These are phyloP conservation scores for Apteryx owenii DNA, from an alignment of 2,113 vertebrate genomes.

Conservation along the genomic window DNA sequence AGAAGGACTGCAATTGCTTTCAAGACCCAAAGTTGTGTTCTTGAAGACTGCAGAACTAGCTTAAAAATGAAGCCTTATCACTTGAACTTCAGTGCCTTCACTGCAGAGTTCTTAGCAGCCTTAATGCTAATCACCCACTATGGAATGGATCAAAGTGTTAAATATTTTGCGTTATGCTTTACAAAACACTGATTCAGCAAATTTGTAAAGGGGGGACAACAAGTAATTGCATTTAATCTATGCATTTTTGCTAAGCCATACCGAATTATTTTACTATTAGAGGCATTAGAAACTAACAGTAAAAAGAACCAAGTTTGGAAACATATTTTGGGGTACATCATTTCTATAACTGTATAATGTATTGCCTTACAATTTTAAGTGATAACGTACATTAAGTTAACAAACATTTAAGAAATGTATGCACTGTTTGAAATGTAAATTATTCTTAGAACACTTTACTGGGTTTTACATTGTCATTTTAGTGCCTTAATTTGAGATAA, in stretches of 20 bases:
- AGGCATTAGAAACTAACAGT: conserved; percentile 90
- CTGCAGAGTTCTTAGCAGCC: conserved; percentile 83
- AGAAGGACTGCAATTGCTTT: conserved; percentile 78
- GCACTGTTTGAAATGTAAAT: conserved; percentile 99
- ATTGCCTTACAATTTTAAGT: conserved; percentile 93
- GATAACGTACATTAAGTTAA: conserved; percentile 96
- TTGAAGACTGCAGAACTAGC: conserved; percentile 81
- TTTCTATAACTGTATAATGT: conserved; percentile 92
- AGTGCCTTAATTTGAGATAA: conserved; percentile 96
- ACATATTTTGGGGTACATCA: conserved; percentile 86
- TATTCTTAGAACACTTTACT: conserved; percentile 97
- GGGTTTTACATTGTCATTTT: conserved; percentile 90
- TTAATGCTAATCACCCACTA: conserved; percentile 80
- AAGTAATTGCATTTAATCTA: conserved; percentile 93
- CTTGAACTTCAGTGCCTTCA: conserved; percentile 89
- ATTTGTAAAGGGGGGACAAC: conserved; percentile 80
- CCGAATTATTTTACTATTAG: conserved; percentile 86
- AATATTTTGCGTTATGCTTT: conserved; percentile 81
- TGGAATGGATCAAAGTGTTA: conserved; percentile 77
- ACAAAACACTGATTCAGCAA: conserved; percentile 79
- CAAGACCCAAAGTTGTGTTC: conserved; percentile 76
- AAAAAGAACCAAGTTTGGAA: conserved; percentile 80
- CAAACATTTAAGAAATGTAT: conserved; percentile 90
- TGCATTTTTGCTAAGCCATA: conserved; percentile 99
- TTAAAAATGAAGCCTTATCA: conserved; percentile 80